A percentile compares a stretch with the other conserved stretches of the same genome.
phyloP scores from a whole-genome alignment of 1,140 invertebrate genomes.

The Tachypleus tridentatus region DNA sequence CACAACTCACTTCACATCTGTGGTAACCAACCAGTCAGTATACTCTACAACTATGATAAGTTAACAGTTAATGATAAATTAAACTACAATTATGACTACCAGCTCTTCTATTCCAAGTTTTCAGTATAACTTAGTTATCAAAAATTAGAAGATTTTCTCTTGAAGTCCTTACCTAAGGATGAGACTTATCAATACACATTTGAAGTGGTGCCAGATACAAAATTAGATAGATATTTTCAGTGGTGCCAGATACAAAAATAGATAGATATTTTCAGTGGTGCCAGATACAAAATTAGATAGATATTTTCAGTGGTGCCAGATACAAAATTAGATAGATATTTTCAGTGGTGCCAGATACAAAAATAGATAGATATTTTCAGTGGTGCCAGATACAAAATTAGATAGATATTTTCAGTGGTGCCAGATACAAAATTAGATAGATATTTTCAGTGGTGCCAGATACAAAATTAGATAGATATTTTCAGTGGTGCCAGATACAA shows the following conservation, averaged over 20 bases:
- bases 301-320: neutral
- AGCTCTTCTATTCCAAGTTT: too few species aligned
- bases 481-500: conserved; percentile 5
- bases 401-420: conserved; percentile 1
- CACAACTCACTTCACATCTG: too few species aligned
- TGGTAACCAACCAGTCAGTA: too few species aligned
- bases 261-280: conserved; percentile 1
- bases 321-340: conserved; percentile 20
- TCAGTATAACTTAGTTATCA: too few species aligned
- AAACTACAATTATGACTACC: too few species aligned
- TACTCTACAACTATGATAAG: too few species aligned
- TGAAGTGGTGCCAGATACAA: conserved; percentile 3
- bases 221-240: conserved; percentile 12
- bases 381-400: conserved; percentile 13
- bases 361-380: conserved; percentile 12
- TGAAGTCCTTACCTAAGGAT: too few species aligned
- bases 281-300: conserved; percentile 17
- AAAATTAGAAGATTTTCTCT: too few species aligned
- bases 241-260: conserved; percentile 13
- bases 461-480: conserved; percentile 20
- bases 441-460: neutral
- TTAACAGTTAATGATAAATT: too few species aligned
- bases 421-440: conserved; percentile 17
- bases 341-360: conserved; percentile 5
- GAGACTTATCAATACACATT: too few species aligned